phyloP scores from a whole-genome alignment of 2,113 vertebrate genomes.

The Cyanistes caeruleus region DNA sequence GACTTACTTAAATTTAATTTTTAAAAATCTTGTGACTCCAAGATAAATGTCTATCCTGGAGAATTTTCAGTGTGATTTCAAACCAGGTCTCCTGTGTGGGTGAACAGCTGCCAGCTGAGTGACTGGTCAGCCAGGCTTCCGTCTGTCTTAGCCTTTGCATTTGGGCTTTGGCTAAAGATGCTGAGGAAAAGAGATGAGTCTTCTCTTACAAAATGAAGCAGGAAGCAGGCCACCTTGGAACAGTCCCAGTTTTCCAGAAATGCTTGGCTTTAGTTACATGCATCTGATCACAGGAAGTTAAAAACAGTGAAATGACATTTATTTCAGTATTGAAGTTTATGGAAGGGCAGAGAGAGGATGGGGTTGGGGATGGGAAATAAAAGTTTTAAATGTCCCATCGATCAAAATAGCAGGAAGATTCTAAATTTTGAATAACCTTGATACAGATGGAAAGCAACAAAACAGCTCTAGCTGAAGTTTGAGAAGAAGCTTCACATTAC shows the following conservation, averaged over 20 bases:
- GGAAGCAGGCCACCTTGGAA: neutral
- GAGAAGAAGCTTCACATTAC: slow-evolving; percentile 10
- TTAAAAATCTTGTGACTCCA: neutral
- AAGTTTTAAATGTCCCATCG: neutral
- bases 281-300: neutral
- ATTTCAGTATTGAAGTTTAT: neutral
- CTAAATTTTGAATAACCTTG: slow-evolving; percentile 23
- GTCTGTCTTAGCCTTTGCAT: neutral
- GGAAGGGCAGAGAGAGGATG: fast-evolving
- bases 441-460: slow-evolving; percentile 22
- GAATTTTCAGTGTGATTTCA: neutral
- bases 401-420: slow-evolving; percentile 30
- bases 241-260: neutral
- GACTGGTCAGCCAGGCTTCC: neutral
- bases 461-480: neutral
- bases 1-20: neutral
- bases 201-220: neutral
- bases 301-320: slow-evolving; percentile 11
- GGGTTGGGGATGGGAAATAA: neutral
- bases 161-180: neutral
- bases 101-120: neutral
- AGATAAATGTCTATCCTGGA: neutral
- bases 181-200: neutral
- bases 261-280: neutral
- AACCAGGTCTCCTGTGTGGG: neutral